Evolutionary conservation across 1,140 invertebrate genomes (phyloP).

Genomic region (Lordiphosa mommai): DNA sequence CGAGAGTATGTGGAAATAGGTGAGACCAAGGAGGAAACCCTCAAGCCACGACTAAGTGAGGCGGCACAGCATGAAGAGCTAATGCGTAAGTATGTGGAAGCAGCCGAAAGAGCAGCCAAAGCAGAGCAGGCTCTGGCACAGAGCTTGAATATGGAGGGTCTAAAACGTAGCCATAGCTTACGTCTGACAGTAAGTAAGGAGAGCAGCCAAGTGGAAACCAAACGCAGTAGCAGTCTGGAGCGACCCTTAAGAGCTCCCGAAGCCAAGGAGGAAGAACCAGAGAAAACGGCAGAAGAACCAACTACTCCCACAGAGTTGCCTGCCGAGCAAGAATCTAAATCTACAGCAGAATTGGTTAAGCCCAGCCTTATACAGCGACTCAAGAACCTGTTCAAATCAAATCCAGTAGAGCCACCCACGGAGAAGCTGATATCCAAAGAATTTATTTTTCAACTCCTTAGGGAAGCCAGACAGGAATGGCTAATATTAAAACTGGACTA

Average conservation of each 20-base stretch:
- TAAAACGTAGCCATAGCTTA: slow-evolving; percentile 51
- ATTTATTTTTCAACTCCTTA: slow-evolving; percentile 32
- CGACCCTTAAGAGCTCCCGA: slow-evolving; percentile 4
- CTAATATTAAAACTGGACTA: slow-evolving; percentile 82
- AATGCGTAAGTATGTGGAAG: slow-evolving; percentile 52
- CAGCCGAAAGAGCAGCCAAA: slow-evolving; percentile 43
- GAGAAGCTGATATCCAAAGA: slow-evolving; percentile 16
- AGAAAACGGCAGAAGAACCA: background rate
- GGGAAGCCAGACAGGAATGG: slow-evolving; percentile 81
- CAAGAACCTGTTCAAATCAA: background rate
- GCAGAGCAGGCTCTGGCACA: slow-evolving; percentile 52
- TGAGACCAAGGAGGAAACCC: slow-evolving; percentile 9
- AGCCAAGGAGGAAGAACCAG: background rate
- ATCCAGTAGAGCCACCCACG: background rate
- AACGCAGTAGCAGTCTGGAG: slow-evolving; percentile 56
- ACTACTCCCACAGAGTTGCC: background rate
- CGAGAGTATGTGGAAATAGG: slow-evolving; percentile 50
- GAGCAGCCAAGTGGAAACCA: slow-evolving; percentile 20
- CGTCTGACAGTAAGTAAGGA: slow-evolving; percentile 15
- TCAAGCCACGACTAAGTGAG: slow-evolving; percentile 27
- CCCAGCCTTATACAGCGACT: background rate
- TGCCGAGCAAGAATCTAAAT: background rate
- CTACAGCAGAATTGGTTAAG: background rate
- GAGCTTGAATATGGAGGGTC: slow-evolving; percentile 25
- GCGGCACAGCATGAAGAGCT: slow-evolving; percentile 43